Conservation (phyloP, 2,797 vertebrate species). For the Rhadinocentrus ornatus region DNA sequence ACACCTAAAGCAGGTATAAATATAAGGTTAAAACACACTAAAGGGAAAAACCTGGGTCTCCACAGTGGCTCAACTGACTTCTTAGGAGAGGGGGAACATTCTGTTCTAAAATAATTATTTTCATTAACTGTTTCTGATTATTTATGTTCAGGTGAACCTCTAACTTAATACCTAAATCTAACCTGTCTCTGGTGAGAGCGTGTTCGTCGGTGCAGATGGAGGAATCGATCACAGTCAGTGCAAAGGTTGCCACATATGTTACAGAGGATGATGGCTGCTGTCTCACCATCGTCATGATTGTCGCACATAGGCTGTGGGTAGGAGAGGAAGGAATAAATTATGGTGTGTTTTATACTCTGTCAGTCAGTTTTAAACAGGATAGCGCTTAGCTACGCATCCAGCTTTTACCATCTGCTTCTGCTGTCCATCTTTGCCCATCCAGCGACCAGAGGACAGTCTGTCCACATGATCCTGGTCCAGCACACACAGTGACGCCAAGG, state of each 20-base stretch:
- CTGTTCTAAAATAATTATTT: not conserved
- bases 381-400: not conserved
- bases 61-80: not conserved
- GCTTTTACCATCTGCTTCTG: slow-evolving; percentile 97
- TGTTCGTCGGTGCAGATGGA: slow-evolving; percentile 97
- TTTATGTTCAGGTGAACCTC: not conserved
- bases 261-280: slow-evolving; percentile 97
- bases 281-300: slow-evolving; percentile 99
- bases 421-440: slow-evolving; percentile 99
- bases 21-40: not conserved
- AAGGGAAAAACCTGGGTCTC: not conserved
- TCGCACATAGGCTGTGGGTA: slow-evolving; percentile 95
- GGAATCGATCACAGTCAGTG: slow-evolving; percentile 97
- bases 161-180: slow-evolving; percentile 5
- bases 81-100: not conserved
- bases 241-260: slow-evolving; percentile 97
- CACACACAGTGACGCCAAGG: slow-evolving; percentile 96
- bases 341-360: not conserved
- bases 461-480: slow-evolving; percentile 99
- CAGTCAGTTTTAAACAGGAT: not conserved
- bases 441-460: slow-evolving; percentile 95
- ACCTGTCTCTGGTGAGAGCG: slow-evolving; percentile 99
- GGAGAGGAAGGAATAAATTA: slow-evolving; percentile 7
- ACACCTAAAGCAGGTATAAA: slow-evolving; percentile 85
- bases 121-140: not conserved